Evolutionary conservation across 2,888 invertebrate genomes (phyloP).

Genomic region (Desoria tigrina): DNA sequence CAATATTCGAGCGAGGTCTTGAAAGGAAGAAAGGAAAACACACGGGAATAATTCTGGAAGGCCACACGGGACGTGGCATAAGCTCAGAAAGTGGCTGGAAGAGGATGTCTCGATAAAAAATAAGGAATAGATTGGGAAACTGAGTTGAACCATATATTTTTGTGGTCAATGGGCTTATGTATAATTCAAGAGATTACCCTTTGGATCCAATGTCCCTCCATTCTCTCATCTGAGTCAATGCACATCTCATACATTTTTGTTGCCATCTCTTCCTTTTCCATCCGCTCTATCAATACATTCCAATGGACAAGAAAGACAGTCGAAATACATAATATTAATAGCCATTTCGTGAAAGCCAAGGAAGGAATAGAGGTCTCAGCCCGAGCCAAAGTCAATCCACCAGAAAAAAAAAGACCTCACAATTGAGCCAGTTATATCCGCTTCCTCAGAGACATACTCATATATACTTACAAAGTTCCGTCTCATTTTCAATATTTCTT

Average conservation of each 20-base stretch:
- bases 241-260: slow-evolving; percentile 20
- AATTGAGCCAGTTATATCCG: slow-evolving; percentile 1
- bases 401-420: slow-evolving; percentile 3
- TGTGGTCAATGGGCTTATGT: slow-evolving; percentile 54
- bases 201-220: slow-evolving; percentile 42
- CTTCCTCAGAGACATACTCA: no score
- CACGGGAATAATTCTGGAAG: slow-evolving; percentile 52
- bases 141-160: slow-evolving; percentile 42
- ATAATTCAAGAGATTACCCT: slow-evolving; percentile 54
- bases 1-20: not conserved
- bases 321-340: slow-evolving; percentile 12
- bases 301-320: slow-evolving; percentile 2
- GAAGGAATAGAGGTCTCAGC: not conserved
- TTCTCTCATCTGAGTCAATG: slow-evolving; percentile 19
- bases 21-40: slow-evolving; percentile 35
- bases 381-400: not conserved
- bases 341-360: not conserved
- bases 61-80: slow-evolving; percentile 43
- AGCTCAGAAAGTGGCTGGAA: slow-evolving; percentile 9
- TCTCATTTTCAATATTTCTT: slow-evolving; percentile 10
- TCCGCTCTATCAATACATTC: slow-evolving; percentile 8
- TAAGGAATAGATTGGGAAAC: slow-evolving; percentile 37
- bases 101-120: slow-evolving; percentile 47
- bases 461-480: slow-evolving; percentile 25
- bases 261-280: slow-evolving; percentile 4